phyloP scores from a whole-genome alignment of 2,113 vertebrate genomes.

The Psettodes erumei region DNA sequence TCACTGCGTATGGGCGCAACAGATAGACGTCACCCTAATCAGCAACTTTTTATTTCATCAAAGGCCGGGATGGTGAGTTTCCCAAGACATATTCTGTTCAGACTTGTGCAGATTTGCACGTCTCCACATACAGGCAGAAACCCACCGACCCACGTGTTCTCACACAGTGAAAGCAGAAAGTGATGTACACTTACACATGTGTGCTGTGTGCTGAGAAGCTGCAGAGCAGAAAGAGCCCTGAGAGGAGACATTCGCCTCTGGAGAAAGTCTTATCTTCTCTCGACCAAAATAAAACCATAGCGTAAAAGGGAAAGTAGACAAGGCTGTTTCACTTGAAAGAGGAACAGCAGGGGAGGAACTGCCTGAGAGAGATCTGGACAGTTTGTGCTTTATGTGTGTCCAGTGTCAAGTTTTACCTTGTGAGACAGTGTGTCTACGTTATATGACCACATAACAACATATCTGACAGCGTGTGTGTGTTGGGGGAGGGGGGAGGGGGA shows the following conservation, averaged over 20 bases:
- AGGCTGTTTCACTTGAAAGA: background rate
- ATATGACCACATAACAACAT: too few species aligned
- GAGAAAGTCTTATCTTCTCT: slow-evolving; percentile 29
- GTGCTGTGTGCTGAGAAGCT: slow-evolving; percentile 10
- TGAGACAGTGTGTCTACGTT: background rate
- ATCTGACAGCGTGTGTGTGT: slow-evolving; percentile 9
- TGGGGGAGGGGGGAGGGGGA: slow-evolving; percentile 19
- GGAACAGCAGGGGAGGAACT: slow-evolving; percentile 20
- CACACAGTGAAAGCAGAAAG: too few species aligned
- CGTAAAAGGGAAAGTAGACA: slow-evolving; percentile 38
- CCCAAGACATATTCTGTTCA: slow-evolving; percentile 22
- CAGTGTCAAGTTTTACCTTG: slow-evolving; percentile 4
- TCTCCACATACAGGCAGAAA: slow-evolving; percentile 13
- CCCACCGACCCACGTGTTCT: background rate
- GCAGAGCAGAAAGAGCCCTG: slow-evolving; percentile 20
- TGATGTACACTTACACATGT: background rate
- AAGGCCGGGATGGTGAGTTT: slow-evolving; percentile 6
- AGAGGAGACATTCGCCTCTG: slow-evolving; percentile 7
- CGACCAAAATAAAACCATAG: slow-evolving; percentile 28
- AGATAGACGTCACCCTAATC: slow-evolving; percentile 26
- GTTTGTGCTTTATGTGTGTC: background rate
- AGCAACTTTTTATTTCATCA: slow-evolving; percentile 52
- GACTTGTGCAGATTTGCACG: slow-evolving; percentile 27
- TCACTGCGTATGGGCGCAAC: background rate
- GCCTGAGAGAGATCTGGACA: background rate